Base-by-base conservation (phyloP, 1,140 invertebrate genomes). In the Zophobas morio region DNA sequence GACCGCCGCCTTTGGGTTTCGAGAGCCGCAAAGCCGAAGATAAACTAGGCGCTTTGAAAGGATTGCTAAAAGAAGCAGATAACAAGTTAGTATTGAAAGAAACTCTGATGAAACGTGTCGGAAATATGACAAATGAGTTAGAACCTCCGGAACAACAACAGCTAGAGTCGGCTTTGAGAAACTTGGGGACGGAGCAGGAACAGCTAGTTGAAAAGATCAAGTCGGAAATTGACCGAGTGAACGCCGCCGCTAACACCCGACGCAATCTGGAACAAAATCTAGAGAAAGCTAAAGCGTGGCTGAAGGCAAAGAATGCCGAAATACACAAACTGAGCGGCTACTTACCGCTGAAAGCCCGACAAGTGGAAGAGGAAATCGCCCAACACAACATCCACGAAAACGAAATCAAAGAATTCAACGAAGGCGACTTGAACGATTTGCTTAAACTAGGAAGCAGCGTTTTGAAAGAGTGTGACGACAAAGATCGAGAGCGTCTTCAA, bases 41-140 rank as follows among this genome's bases (percentile, higher is more conserved):
- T 75, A 89, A 90, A 74, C 89, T 94, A 53, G 90, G 93, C 78
- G 87, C 91, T 77, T 85, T 94, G 2, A 94, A 94, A 85, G 90
- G 90, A 46, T 87, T 95, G 63, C 85, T 94, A 36, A 96, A 96
- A 87, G 96, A 98, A 85, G 91, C 94, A 4, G 95, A 96, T 82
- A 92, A 92, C 2, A 96, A 96, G 85, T 92, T 94, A 82, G 90
- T 94, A 1, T 88, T 96, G 2, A 91, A 96, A 47, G 94, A 96
- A 78, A 94, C 93, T 1, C 86, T 97, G 4, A 92, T 94, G 79
- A 95, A 95, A 84, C 93, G 95, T 56, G 90, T 97, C 1, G 91
- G 92, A 51, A 94, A 94, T 70, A 93, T 98, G 88, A 91, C 94
- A 82, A 91, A 93, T 77, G 96, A 98, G 85, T 84, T 98, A n/a